phyloP scores from a whole-genome alignment of 2,113 vertebrate species.

The Physeter macrocephalus region DNA sequence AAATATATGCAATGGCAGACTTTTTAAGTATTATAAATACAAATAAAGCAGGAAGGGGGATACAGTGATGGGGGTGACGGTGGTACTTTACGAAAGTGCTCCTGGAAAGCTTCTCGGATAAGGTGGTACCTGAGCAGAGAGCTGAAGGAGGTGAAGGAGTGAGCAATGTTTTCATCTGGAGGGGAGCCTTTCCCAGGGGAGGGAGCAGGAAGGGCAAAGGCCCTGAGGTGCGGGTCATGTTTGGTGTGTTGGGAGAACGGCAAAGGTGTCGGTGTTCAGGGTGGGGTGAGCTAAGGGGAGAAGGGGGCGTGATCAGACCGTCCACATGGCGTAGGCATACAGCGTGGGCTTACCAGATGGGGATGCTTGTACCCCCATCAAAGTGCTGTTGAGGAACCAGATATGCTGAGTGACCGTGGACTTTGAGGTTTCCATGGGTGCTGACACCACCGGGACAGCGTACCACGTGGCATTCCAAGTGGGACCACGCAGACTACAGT shows the following conservation, averaged over 20 bases:
- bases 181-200: not conserved
- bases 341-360: too few species aligned
- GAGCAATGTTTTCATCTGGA: not conserved
- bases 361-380: too few species aligned
- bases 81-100: too few species aligned
- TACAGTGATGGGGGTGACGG: not conserved
- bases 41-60: not conserved
- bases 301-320: not conserved
- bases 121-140: not conserved
- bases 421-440: not conserved
- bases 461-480: fast-evolving
- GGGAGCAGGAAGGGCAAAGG: not conserved
- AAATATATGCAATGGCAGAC: not conserved
- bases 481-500: not conserved
- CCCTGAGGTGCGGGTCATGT: not conserved
- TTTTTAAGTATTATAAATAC: not conserved
- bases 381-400: not conserved
- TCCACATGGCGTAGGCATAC: fast-evolving
- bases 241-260: not conserved
- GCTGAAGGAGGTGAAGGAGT: not conserved
- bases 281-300: too few species aligned
- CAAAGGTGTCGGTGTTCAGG: not conserved
- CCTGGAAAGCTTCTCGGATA: fast-evolving
- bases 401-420: fast-evolving
- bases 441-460: fast-evolving